A percentile compares a stretch with the other conserved stretches of the same genome.
phyloP scores from a whole-genome alignment of 2,888 invertebrate genomes.

The Brassicogethes aeneus region DNA sequence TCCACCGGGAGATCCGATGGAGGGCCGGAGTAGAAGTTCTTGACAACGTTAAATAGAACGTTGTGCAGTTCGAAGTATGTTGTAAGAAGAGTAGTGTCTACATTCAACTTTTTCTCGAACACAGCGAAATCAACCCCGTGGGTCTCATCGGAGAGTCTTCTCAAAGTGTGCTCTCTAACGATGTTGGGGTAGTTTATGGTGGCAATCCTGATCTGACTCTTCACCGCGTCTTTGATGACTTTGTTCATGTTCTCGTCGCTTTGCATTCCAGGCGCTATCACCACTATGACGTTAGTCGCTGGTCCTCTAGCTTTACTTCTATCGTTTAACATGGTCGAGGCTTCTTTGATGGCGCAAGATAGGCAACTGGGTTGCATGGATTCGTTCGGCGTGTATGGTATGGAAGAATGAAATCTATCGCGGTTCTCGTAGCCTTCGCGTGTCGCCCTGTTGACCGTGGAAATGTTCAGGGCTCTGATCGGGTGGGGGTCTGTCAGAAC shows the following conservation, averaged over 20 bases:
- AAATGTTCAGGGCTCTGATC: conserved; percentile 33
- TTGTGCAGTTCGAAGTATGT: conserved; percentile 47
- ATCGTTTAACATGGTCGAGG: conserved; percentile 43
- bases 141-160: conserved; percentile 41
- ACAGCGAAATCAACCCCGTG: conserved; percentile 44
- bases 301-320: conserved; percentile 38
- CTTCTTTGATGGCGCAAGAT: conserved; percentile 40
- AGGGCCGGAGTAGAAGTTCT: conserved; percentile 42
- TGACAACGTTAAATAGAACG: conserved; percentile 42
- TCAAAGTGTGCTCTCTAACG: conserved; percentile 38
- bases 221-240: conserved; percentile 38
- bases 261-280: conserved; percentile 48
- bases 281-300: conserved; percentile 46
- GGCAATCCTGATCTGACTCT: conserved; percentile 42
- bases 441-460: conserved; percentile 28
- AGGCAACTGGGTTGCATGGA: conserved; percentile 43
- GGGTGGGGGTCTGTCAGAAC: conserved; percentile 41
- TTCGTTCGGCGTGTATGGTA: conserved; percentile 47
- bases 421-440: conserved; percentile 20
- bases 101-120: conserved; percentile 45
- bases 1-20: conserved; percentile 42
- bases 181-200: conserved; percentile 49
- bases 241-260: conserved; percentile 37
- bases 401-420: conserved; percentile 30
- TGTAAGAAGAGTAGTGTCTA: conserved; percentile 43